phyloP scores from a whole-genome alignment of 92 coral and sea anemone species.

The Hydrozoanthus gracilis region DNA sequence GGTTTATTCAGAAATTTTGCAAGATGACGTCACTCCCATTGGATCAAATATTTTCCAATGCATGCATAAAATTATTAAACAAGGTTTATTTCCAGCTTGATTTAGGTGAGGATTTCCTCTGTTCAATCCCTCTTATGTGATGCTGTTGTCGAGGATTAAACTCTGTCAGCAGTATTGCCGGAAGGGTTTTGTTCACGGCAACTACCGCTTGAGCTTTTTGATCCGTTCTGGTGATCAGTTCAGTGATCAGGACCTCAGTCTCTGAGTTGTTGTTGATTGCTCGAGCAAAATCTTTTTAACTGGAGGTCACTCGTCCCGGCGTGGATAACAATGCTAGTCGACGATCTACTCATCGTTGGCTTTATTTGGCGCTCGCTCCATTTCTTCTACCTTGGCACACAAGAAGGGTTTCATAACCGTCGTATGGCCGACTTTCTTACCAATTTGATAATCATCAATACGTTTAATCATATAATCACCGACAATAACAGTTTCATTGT shows the following conservation, averaged over 20 bases:
- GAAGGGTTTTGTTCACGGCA: constrained; percentile 44
- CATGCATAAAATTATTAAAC: constrained; percentile 30
- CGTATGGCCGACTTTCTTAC: constrained; percentile 20
- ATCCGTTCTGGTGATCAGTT: constrained; percentile 50
- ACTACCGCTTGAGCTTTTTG: constrained; percentile 42
- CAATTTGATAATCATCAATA: constrained; percentile 1
- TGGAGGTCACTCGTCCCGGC: constrained; percentile 59
- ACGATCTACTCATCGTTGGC: constrained; percentile 14
- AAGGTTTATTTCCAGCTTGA: constrained; percentile 37
- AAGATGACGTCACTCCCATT: no score
- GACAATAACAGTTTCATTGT: not conserved
- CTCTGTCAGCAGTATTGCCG: constrained; percentile 44
- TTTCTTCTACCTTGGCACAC: constrained; percentile 21
- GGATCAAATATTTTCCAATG: constrained; percentile 34
- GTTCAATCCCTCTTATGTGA: constrained; percentile 35
- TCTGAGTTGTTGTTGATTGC: constrained; percentile 40
- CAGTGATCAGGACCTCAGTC: constrained; percentile 46
- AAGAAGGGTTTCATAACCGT: constrained; percentile 5
- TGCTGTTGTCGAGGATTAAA: constrained; percentile 29
- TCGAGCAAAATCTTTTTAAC: constrained; percentile 49
- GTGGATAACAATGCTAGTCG: constrained; percentile 41
- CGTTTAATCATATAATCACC: constrained; percentile 1
- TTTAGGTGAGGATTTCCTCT: constrained; percentile 48
- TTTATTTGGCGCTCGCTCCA: constrained; percentile 16
- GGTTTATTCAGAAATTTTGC: no score